These are phyloP conservation scores for Chrosomus eos DNA, from an alignment of 2,797 vertebrate genomes.

Conservation along the genomic window DNA sequence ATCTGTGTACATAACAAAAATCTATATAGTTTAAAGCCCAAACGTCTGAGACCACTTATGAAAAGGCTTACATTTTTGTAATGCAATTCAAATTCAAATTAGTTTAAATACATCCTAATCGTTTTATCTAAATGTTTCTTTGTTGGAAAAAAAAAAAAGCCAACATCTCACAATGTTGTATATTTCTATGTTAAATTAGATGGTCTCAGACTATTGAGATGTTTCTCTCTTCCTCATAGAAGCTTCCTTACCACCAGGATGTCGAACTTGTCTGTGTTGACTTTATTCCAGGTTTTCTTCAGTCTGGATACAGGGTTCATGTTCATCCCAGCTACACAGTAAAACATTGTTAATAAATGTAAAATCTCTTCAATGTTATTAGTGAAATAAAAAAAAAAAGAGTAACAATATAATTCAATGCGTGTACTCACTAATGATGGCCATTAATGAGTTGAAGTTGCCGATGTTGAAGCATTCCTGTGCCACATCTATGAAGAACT, in stretches of 20 bases:
- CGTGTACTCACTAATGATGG: constrained; percentile 90
- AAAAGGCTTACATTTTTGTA: background rate
- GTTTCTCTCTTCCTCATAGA: background rate
- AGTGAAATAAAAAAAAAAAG: too few species aligned
- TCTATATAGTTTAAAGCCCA: constrained; percentile 6
- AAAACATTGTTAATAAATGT: background rate
- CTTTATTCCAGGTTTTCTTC: constrained; percentile 96
- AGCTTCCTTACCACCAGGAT: constrained; percentile 88
- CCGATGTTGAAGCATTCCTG: constrained; percentile 96
- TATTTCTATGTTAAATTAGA: background rate
- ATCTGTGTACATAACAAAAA: background rate
- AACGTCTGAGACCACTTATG: background rate
- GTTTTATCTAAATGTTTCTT: background rate
- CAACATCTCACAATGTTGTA: too few species aligned
- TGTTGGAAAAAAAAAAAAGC: too few species aligned
- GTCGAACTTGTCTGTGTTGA: constrained; percentile 95
- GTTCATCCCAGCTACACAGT: constrained; percentile 89
- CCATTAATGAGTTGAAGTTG: constrained; percentile 97
- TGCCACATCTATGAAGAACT: constrained; percentile 95
- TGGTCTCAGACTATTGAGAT: background rate
- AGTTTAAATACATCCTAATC: background rate
- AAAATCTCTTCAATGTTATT: background rate
- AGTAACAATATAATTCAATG: background rate
- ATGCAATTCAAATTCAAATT: background rate
- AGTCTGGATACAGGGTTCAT: constrained; percentile 94